phyloP scores from a whole-genome alignment of 1,140 invertebrate species.

The Meloidogyne chitwoodi region DNA sequence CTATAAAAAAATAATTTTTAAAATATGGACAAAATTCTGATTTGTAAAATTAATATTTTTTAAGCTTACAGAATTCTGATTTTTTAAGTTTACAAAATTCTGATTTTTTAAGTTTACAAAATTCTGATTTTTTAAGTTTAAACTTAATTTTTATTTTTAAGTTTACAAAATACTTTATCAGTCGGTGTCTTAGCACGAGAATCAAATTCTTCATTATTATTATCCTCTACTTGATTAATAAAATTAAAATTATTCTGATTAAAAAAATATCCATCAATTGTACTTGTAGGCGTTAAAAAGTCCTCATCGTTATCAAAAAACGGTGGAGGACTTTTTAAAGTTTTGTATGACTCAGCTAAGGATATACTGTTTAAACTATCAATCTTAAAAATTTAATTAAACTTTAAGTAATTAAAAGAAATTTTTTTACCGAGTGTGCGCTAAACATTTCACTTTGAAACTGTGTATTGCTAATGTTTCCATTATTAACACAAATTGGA shows the following conservation, averaged over 20 bases:
- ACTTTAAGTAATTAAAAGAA: not conserved
- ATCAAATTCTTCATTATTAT: not conserved
- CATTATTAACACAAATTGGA: not conserved
- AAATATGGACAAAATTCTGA: not conserved
- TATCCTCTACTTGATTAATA: not conserved
- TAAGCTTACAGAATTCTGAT: not conserved
- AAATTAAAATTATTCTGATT: not conserved
- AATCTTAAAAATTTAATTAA: not conserved
- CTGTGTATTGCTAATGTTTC: not conserved
- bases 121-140: not conserved
- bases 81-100: not conserved
- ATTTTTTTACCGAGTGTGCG: not conserved
- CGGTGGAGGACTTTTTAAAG: constrained; percentile 4
- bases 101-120: not conserved
- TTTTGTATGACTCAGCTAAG: constrained; percentile 14
- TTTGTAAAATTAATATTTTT: not conserved
- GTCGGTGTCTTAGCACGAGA: not conserved
- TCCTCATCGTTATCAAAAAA: constrained; percentile 14
- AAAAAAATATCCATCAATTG: not conserved
- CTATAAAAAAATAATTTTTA: not conserved
- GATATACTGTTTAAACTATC: constrained; percentile 12
- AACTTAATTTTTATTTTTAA: no score
- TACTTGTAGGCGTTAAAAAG: constrained; percentile 11
- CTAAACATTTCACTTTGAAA: not conserved
- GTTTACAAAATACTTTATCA: not conserved